phyloP scores from a whole-genome alignment of 2,888 invertebrate genomes.

The Coenonympha arcania region DNA sequence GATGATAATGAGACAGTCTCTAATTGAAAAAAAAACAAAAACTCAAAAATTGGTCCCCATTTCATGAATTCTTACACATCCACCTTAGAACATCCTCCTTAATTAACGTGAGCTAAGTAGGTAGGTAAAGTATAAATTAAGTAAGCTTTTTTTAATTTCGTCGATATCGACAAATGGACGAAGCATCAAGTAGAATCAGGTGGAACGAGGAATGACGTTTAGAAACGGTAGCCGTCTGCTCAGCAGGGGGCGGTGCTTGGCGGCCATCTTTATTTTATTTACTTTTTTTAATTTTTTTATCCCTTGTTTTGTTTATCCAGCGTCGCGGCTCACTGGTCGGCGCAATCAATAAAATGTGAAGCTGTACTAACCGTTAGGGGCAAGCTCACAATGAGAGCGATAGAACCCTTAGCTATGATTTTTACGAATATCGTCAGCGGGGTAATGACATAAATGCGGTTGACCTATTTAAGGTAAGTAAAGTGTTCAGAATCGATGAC shows the following conservation, averaged over 20 bases:
- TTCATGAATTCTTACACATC: too few species aligned
- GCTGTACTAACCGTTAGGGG: conserved; percentile 30
- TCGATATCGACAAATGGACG: conserved; percentile 36
- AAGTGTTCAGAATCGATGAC: too few species aligned
- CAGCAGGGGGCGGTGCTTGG: conserved; percentile 67
- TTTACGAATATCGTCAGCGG: too few species aligned
- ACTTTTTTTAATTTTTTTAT: conserved; percentile 58
- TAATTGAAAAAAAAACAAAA: too few species aligned
- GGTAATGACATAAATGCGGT: too few species aligned
- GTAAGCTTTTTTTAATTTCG: conserved; percentile 6
- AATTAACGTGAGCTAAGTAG: too few species aligned
- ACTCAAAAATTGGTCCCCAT: too few species aligned
- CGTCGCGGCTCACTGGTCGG: conserved; percentile 61
- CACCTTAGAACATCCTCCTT: too few species aligned
- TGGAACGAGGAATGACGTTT: conserved; percentile 61
- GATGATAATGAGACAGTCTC: too few species aligned
- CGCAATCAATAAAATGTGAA: conserved; percentile 71
- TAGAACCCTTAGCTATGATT: too few species aligned
- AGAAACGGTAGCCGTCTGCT: conserved; percentile 63
- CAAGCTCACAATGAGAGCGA: background rate
- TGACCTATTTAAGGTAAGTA: too few species aligned
- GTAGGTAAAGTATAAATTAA: background rate
- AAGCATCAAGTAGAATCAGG: conserved; percentile 17
- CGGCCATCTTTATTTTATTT: conserved; percentile 65
- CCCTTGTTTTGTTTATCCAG: conserved; percentile 71